Evolutionary conservation across 2,888 invertebrate species (phyloP), one percentile per base, ranked within the genome.

Genomic region (Colletes collaris): DNA sequence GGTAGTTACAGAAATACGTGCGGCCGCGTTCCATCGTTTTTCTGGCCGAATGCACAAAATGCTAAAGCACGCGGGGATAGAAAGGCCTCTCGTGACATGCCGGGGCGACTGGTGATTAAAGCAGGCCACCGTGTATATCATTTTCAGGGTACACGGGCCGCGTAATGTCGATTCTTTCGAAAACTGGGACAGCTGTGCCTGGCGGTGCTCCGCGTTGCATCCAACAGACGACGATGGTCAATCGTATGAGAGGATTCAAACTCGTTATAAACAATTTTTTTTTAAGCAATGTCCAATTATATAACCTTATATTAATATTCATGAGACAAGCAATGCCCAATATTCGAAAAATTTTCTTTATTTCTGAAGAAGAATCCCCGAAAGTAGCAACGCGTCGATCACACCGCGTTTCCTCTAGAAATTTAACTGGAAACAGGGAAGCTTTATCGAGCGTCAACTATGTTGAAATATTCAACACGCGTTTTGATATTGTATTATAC

Each of bases 81-180:
- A 27, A 16, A 52, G 59, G 68, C 73, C 13, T 84, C 65, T 27
- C 70, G 84, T 72, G 74, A 74, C 71, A 84, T 37, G 74, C 73
- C 71, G 49, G 62, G 58, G 55, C 44, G 55, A 67, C 62, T 13
- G 37, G 76, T 84, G 84, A 83, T 84, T 85, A 85, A 84, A 82
- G 56, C 75, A 58, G 55, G 65, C 73, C 67, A 62, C 49, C 59
- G 56, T 49, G 19, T 70, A 63, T 66, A 79, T 72, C 52, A 59
- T 65, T 71, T 75, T 58, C 71, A 46, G 2, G 56, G 4, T 7
- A 16, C 46, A 60, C 2, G 46, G 50, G 19, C 10, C 59, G 64
- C 44, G 50, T 56, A 62, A 40, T 37, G 65, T 55, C 46, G 63
- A 66, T 50, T 27, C 52, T 63, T 46, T 46, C 10, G 10, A 27